Conservation (phyloP, 2,797 vertebrate genomes). For the Lates japonicus region DNA sequence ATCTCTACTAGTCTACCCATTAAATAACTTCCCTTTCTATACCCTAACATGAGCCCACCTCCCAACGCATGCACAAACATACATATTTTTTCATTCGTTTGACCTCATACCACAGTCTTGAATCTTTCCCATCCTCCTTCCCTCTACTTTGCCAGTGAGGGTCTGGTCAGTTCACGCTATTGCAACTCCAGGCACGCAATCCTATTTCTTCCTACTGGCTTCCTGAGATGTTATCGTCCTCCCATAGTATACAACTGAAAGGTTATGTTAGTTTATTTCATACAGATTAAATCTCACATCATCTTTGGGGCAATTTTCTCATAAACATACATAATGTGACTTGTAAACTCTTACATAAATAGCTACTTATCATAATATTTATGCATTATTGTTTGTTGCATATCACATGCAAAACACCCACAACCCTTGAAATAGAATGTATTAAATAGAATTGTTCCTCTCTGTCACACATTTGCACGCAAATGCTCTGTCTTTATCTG, state of each 20-base stretch:
- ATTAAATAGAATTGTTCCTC: neutral
- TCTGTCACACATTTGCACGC: neutral
- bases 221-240: slow-evolving; percentile 71
- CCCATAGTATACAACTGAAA: slow-evolving; percentile 68
- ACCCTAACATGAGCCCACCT: neutral
- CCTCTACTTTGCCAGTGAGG: slow-evolving; percentile 14
- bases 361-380: slow-evolving; percentile 62
- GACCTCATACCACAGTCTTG: neutral
- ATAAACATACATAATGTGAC: slow-evolving; percentile 72
- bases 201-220: slow-evolving; percentile 58
- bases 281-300: slow-evolving; percentile 77
- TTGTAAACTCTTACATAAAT: slow-evolving; percentile 64
- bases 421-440: neutral
- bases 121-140: neutral
- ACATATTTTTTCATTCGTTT: neutral
- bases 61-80: neutral
- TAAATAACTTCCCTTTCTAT: neutral
- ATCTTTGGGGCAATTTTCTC: slow-evolving; percentile 69
- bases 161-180: slow-evolving; percentile 45
- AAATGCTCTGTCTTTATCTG: neutral
- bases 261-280: slow-evolving; percentile 79
- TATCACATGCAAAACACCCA: slow-evolving; percentile 35
- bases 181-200: slow-evolving; percentile 68
- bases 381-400: slow-evolving; percentile 45
- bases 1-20: neutral